Percentiles rank a stretch among this genome's conserved stretches.
These are phyloP conservation scores for Lycophotia porphyrea DNA, from an alignment of 2,888 invertebrate genomes.

Conservation along the genomic window DNA sequence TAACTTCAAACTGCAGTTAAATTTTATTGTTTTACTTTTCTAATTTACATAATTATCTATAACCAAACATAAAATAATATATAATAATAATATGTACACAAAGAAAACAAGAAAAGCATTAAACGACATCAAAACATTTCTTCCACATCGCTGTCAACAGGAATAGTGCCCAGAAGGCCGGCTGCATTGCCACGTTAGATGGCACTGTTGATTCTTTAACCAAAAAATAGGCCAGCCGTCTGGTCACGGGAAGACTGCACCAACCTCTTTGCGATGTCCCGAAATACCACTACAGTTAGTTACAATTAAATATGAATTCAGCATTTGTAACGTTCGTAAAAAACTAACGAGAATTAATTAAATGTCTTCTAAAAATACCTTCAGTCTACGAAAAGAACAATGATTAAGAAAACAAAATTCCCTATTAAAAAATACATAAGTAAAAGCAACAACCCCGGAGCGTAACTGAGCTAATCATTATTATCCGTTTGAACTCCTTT, in stretches of 20 bases:
- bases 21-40: no score
- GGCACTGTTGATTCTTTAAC: background rate
- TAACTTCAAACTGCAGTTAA: background rate
- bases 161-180: background rate
- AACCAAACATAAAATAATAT: no score
- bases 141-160: background rate
- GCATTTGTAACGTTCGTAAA: background rate
- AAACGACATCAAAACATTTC: no score
- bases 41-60: no score
- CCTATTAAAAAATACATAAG: conserved; percentile 56
- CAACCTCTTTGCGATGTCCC: background rate
- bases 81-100: no score
- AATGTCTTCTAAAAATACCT: conserved; percentile 3
- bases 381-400: conserved; percentile 39
- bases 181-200: background rate
- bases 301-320: background rate
- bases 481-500: conserved; percentile 83
- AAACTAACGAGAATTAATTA: background rate
- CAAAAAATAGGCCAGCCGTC: background rate
- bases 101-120: no score
- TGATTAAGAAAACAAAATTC: conserved; percentile 65
- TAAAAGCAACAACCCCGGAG: conserved; percentile 44
- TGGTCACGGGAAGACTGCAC: background rate
- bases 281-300: background rate
- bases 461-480: conserved; percentile 70